Evolutionary conservation across 2,888 invertebrate species (phyloP), one percentile per base, ranked within the genome.

Genomic region (Tanytarsus gracilentus): DNA sequence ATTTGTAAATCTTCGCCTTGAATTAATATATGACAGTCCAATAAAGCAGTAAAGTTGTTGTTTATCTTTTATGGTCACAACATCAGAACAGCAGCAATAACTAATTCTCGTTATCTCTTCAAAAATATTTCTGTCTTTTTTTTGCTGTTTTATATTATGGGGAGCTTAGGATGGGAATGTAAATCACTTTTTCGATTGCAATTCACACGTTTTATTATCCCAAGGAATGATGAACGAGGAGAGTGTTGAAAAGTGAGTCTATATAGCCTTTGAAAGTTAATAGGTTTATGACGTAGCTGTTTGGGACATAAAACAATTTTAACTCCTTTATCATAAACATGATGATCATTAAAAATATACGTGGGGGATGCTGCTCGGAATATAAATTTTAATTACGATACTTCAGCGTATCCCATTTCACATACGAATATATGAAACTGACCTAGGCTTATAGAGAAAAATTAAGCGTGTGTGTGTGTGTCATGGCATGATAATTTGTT

Each of bases 11-110:
- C 49, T 49, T 25, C 26, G 14, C 8, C 25, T 33, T 53, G 25
- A 33, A 53, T 53, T 53, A 53, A 36, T 36, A 36, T 53, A 53
- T 36, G 36, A 25, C 53, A 11, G 29, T 33, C n/a, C 53, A 53
- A 53, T 53, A 53, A 53, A 53, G 25, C 53, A 23, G 16, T 53
- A 53, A 53, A 53, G 36, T 23, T 53, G 53, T 53, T 53, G 53
- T 53, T 53, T 53, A 27, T 29, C 53, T 53, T 53, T 44, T 44
- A 44, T 44, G 44, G 23, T 16, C 44, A 44, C 44, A 44, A 44
- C 44, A 44, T 44, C 44, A 44, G 23, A 44, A 44, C 44, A 44
- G 44, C 44, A 44, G 44, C 44, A 18, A 44, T 44, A 44, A 44
- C 44, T 44, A 44, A 44, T 44, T 44, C 44, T 23, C 18, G 21